Base-by-base conservation (phyloP, 1,140 invertebrate genomes). In the Panonychus citri region DNA sequence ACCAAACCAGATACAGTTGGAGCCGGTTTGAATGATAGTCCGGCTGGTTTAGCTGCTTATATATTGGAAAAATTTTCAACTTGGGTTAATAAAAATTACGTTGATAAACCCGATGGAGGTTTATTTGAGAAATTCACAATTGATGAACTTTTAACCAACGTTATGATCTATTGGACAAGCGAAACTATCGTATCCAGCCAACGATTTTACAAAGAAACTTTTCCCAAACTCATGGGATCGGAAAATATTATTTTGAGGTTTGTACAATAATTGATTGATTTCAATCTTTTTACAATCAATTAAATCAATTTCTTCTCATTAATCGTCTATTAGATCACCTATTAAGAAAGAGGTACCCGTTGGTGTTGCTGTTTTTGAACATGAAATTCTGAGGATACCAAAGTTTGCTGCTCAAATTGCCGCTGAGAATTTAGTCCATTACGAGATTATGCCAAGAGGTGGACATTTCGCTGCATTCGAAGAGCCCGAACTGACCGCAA, bases 1-100 rank as follows among this genome's bases (percentile, higher is more conserved):
- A 86, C 83, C 0, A 90, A 89, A 67, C 88, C 88, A 10, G 86
- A 93, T 65, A 93, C 88, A 15, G 71, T 91, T 56, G 85, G 82
- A 82, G 71, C 66, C 68, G 43, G 19, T 34, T 7, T 57, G n/a
- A 52, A 37, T 34, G 48, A 59, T 43, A 57, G 40, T 52, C 55
- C 59, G 1, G 54, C 26, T 12, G 59, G 54, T 48, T 53, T 56
- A 34, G 58, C 53, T 30, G 80, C 77, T 1, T 89, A 88, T 61
- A 78, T 87, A 13, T 64, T 88, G 3, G 86, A 91, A 66, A 90
- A 90, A 68, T 86, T 88, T 64, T 81, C 78, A 10, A 59, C 61
- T 13, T 56, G 56, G 53, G 60, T 56, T 17, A 37, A 62, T 54
- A 1, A 1, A 13, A 26, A 54, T 13, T 56, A 57, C 42, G 17